Evolutionary conservation across 2,888 invertebrate genomes (phyloP), one percentile per base, ranked within the genome.

Genomic region (Andricus quercusramuli): DNA sequence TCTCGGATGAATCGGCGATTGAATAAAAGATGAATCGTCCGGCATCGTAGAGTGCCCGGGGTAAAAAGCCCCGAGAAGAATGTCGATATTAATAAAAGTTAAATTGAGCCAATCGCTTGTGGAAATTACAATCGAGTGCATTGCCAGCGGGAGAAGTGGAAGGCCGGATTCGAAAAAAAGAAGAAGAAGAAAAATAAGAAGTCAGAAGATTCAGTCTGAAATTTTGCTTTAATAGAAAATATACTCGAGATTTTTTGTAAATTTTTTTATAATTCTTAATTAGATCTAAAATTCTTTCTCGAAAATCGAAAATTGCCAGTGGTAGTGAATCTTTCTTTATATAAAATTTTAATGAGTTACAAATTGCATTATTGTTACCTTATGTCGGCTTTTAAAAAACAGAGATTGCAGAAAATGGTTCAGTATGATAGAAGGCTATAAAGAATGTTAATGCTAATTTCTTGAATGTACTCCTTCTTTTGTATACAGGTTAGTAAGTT

Each of bases 1-100:
- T 89, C 88, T 86, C 83, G 86, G 89, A 89, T 88, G 90, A 89
- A 86, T 87, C 87, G 86, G 80, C 84, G 89, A 88, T 89, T 92
- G 92, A 92, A 92, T 92, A 92, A 92, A 92, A 92, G 91, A 92
- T 92, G 90, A 91, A 86, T 86, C 85, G 78, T 81, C 83, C 79
- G 79, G 84, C 77, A 78, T 80, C 64, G 78, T 78, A 78, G 68
- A 88, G 82, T 84, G 88, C 87, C 85, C 77, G 84, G 83, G 87
- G 87, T 88, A 87, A 88, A 88, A 88, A 83, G 85, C 81, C 77
- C 81, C 79, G 84, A 82, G 86, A 88, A 87, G 89, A 90, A 91
- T 90, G 89, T 88, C 89, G 91, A 89, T 90, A 90, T 91, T 91
- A 90, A 90, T 90, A 89, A 91, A 91, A 90, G 88, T 90, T 90